A percentile compares a stretch with the other conserved stretches of the same genome.
Evolutionary conservation across 2,888 invertebrate species (phyloP).

Genomic region (Tanytarsus gracilentus): DNA sequence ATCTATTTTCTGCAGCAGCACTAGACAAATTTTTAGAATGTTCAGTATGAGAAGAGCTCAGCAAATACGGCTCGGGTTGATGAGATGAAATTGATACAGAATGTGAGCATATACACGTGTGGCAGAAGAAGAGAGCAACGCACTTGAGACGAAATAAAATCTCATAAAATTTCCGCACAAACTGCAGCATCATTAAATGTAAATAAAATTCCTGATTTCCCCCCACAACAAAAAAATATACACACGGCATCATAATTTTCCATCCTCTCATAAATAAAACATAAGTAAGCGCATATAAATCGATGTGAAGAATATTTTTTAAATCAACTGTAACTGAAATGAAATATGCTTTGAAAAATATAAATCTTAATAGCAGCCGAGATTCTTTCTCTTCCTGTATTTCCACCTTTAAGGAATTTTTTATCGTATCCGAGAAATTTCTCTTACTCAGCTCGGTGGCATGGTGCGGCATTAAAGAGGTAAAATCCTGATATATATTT

Average conservation of each 20-base stretch:
- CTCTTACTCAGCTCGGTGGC: neutral
- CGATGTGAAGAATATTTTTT: too few relatives aligned
- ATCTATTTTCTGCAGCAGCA: neutral
- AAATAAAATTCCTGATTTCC: slow-evolving; percentile 22
- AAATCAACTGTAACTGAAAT: slow-evolving; percentile 28
- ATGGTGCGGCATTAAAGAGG: too few relatives aligned
- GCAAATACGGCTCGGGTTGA: neutral
- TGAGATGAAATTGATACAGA: slow-evolving; percentile 5
- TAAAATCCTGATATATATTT: slow-evolving; percentile 5
- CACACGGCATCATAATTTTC: slow-evolving; percentile 6
- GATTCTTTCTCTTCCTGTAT: neutral
- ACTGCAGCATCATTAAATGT: slow-evolving; percentile 16
- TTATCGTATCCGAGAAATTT: neutral
- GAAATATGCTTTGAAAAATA: slow-evolving; percentile 15
- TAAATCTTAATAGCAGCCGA: slow-evolving; percentile 26
- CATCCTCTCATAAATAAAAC: slow-evolving; percentile 17
- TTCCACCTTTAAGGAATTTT: neutral
- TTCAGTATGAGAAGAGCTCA: neutral
- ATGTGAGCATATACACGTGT: slow-evolving; percentile 1
- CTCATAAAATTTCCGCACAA: neutral
- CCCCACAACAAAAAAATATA: neutral
- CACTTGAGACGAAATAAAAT: slow-evolving; percentile 12
- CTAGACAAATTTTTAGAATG: neutral
- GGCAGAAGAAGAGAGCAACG: slow-evolving; percentile 8
- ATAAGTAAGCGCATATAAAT: too few relatives aligned